Evolutionary conservation across 2,888 invertebrate genomes (phyloP), one percentile per base, ranked within the genome.

Genomic region (Ernsta delagoae): DNA sequence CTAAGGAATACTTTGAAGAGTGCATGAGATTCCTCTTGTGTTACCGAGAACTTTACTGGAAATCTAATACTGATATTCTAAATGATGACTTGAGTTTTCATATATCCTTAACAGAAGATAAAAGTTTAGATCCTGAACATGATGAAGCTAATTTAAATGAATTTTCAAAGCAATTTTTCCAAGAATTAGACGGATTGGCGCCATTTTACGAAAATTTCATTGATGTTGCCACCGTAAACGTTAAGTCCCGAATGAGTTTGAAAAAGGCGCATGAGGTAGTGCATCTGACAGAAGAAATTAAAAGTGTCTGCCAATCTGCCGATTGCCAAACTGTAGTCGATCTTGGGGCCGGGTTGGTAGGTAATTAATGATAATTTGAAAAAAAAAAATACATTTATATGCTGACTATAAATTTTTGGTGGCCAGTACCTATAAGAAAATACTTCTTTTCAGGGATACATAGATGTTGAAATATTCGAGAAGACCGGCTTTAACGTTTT

Each of bases 181-280:
- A 54, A 4, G 82, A 81, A 71, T 63, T 84, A 9, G 75, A 83
- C 12, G 83, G 72, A 54, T 71, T 91, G 0, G 75, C 74, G 57
- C 77, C 80, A 16, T 64, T 57, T 77, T 63, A 82, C 65, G 72
- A 79, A 6, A 75, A 78, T 41, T 77, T 86, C 60, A 59, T 59
- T 56, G 70, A 74, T 31, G 74, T 75, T 24, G 73, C 69, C 41
- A 70, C 69, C 83, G 90, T 82, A 4, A 75, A 24, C 7, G 43
- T 69, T 0, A 45, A 62, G 16, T 41, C 77, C 0, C 87, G 90
- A 11, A 79, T 96, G 63, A 94, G 93, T 73, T 73, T 77, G 0
- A 97, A 97, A 78, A 97, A 97, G 82, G 92, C 92, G 71, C 96
- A 97, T 74, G 97, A 97, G 89, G 96, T 97, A 59, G 75, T 93